Base-by-base conservation (phyloP, 1,140 invertebrate genomes). In the Cherax destructor region DNA sequence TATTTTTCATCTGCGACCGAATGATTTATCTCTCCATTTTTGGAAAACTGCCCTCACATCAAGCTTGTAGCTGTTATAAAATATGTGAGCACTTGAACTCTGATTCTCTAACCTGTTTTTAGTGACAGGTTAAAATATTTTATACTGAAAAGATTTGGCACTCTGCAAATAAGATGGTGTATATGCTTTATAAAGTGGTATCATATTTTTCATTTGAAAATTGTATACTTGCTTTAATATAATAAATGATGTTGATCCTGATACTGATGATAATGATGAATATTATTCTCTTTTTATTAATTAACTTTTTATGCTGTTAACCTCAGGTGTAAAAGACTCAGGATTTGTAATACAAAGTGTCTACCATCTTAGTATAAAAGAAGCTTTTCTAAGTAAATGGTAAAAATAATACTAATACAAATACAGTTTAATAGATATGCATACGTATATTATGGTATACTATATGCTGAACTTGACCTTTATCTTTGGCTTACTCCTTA, bases 241-340 rank as follows among this genome's bases (percentile, higher is more conserved):
- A 74, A 21, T 74, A 30, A 74, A 74, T 30, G 6, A 74, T 30
- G 30, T 30, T 74, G n/a, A 74, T 74, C 69, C 69, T 74, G 69
- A 74, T 30, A 24, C 69, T 30, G 30, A 24, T 30, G 4, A 11
- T 7, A 74, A 30, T 74, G 69, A 30, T 9, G n/a, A 74, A n/a
- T 30, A 10, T 9, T 30, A 21, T 81, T 81, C 50, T 30, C n/a
- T 81, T 13, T 74, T 74, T 30, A 74, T 9, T 24, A 5, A 69
- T 9, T 30, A 30, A 30, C 6, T 74, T 30, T 30, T 74, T 30
- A 74, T 65, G 61, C 61, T 65, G 6, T 65, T 65, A 21, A 65
- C 61, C 61, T 74, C 69, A 74, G n/a, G 69, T 74, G 69, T 74
- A 21, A 74, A 74, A 74, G 69, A 74, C 69, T 74, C 24, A 30